Percentiles rank a stretch among this genome's conserved stretches.
Conservation (phyloP, 2,888 invertebrate species). For the Cinara cedri region DNA sequence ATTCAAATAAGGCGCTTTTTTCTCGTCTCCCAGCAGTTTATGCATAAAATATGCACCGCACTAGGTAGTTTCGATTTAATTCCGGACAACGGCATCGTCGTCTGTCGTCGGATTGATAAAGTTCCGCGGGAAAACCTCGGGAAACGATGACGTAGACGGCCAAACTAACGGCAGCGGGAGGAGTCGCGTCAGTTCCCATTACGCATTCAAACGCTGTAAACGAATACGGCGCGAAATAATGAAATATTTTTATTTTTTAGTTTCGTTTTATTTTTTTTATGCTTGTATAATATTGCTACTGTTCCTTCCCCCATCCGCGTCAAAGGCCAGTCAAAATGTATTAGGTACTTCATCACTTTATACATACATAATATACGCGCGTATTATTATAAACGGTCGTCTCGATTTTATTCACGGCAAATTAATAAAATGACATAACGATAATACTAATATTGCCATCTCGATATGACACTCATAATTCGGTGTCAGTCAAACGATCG, state of each 20-base stretch:
- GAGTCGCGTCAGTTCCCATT: slow-evolving; percentile 40
- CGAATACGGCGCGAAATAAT: slow-evolving; percentile 33
- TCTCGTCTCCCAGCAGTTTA: too few relatives aligned
- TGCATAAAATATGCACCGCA: slow-evolving; percentile 1
- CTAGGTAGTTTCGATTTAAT: neutral
- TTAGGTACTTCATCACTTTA: slow-evolving; percentile 24
- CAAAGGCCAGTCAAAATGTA: slow-evolving; percentile 37
- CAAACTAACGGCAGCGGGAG: slow-evolving; percentile 1
- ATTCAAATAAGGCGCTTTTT: neutral
- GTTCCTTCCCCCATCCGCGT: neutral
- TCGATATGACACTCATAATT: too few relatives aligned
- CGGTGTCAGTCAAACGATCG: too few relatives aligned
- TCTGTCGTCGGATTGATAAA: slow-evolving; percentile 24
- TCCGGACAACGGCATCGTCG: neutral
- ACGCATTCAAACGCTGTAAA: slow-evolving; percentile 29
- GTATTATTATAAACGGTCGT: too few relatives aligned
- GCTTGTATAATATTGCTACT: neutral
- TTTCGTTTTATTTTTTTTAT: neutral
- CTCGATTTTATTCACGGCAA: neutral
- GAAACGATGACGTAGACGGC: neutral
- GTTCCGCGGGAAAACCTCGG: neutral
- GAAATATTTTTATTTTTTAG: slow-evolving; percentile 31
- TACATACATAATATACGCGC: too few relatives aligned
- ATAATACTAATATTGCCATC: too few relatives aligned
- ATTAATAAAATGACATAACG: neutral